phyloP scores from a whole-genome alignment of 2,113 vertebrate species.

The Bubalus kerabau region DNA sequence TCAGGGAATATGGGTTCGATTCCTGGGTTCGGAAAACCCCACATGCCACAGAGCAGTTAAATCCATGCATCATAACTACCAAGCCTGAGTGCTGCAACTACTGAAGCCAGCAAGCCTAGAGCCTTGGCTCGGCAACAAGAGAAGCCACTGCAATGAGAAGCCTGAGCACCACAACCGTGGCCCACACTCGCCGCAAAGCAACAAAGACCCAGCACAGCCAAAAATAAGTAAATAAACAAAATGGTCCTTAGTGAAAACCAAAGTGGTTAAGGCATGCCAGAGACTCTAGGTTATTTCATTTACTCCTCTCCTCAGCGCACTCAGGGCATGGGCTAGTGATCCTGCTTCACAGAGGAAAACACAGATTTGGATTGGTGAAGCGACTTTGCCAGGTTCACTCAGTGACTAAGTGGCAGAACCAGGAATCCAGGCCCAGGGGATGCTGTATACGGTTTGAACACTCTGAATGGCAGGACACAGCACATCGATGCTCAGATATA shows the following conservation, averaged over 20 bases:
- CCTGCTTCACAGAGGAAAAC: neutral
- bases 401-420: neutral
- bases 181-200: neutral
- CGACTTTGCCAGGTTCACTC: neutral
- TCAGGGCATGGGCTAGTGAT: neutral
- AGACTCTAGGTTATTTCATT: neutral
- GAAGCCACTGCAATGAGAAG: neutral
- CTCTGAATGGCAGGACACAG: neutral
- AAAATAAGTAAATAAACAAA: neutral
- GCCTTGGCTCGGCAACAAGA: neutral
- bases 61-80: neutral
- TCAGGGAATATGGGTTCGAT: neutral
- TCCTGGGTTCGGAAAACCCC: neutral
- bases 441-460: neutral
- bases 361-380: neutral
- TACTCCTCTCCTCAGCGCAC: neutral
- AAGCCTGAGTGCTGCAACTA: neutral
- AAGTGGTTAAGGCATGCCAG: neutral
- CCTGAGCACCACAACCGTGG: neutral
- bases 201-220: neutral
- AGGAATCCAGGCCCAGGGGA: neutral
- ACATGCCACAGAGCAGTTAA: neutral
- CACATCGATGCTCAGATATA: neutral
- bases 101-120: neutral
- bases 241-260: neutral